These are phyloP conservation scores for Axea sp. DNA, from an alignment of 2,888 invertebrate genomes.

Conservation along the genomic window DNA sequence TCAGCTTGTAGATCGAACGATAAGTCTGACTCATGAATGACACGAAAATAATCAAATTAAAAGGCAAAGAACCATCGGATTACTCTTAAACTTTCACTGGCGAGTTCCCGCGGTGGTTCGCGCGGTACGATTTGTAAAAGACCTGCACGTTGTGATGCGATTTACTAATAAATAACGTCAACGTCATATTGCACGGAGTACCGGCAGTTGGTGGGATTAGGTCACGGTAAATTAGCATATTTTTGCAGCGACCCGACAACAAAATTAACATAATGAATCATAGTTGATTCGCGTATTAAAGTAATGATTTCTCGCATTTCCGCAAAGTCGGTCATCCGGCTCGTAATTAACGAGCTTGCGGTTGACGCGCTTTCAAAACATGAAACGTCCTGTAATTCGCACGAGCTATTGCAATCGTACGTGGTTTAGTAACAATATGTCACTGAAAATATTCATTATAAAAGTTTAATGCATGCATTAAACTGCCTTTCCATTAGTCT, in stretches of 20 bases:
- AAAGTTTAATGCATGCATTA: conserved; percentile 63
- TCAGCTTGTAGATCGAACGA: too few species aligned
- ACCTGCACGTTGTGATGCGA: conserved; percentile 39
- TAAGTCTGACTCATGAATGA: too few species aligned
- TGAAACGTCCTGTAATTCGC: conserved; percentile 33
- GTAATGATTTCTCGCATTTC: conserved; percentile 59
- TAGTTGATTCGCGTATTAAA: conserved; percentile 53
- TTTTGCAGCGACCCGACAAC: conserved; percentile 44
- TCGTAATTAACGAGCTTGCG: conserved; percentile 57
- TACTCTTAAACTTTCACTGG: conserved; percentile 16
- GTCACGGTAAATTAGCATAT: conserved; percentile 54
- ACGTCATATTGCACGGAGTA: conserved; percentile 42
- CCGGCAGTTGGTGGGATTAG: conserved; percentile 36
- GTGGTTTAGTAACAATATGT: conserved; percentile 57
- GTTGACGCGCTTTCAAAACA: conserved; percentile 48
- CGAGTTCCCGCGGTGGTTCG: conserved; percentile 20
- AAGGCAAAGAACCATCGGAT: too few species aligned
- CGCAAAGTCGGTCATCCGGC: conserved; percentile 45
- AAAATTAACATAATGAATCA: conserved; percentile 60
- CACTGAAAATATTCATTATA: conserved; percentile 59
- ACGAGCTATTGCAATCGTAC: conserved; percentile 49
- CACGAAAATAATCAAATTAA: too few species aligned
- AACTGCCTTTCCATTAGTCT: too few species aligned
- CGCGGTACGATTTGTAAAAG: conserved; percentile 22
- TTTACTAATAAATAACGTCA: conserved; percentile 56